phyloP scores from a whole-genome alignment of 2,797 vertebrate species.

The Amniataba percoides region DNA sequence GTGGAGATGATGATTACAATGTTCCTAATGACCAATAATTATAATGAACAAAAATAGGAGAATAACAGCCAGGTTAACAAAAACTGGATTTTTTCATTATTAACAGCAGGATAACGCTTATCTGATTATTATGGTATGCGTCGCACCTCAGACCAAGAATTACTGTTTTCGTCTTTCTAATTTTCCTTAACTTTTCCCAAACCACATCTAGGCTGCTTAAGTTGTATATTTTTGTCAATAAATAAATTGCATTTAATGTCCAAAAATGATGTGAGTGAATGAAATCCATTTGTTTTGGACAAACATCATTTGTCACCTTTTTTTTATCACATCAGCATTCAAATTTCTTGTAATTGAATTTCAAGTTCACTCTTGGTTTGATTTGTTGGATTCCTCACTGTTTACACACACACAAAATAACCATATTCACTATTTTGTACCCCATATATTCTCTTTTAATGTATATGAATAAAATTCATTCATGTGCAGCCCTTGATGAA shows the following conservation, averaged over 20 bases:
- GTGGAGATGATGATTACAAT: neutral
- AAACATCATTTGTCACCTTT: neutral
- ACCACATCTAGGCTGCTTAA: neutral
- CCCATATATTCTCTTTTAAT: neutral
- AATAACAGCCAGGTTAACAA: neutral
- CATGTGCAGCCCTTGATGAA: slow-evolving; percentile 18
- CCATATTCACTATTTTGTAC: neutral
- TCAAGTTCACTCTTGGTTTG: neutral
- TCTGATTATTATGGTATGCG: neutral
- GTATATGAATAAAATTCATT: slow-evolving; percentile 22
- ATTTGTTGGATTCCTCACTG: neutral
- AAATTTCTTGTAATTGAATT: neutral
- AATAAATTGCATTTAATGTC: neutral
- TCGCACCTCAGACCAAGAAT: neutral
- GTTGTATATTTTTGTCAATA: neutral
- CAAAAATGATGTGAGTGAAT: neutral
- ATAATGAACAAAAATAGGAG: neutral
- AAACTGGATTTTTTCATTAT: neutral
- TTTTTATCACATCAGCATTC: neutral
- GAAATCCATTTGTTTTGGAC: neutral
- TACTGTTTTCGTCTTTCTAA: neutral
- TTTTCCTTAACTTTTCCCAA: neutral
- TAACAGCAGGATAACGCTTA: neutral
- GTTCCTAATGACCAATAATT: neutral
- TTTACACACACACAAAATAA: slow-evolving; percentile 11